Percentiles rank a stretch among this genome's conserved stretches.
Evolutionary conservation across 2,797 vertebrate genomes (phyloP).

Genomic region (Scomberomorus guttatus): DNA sequence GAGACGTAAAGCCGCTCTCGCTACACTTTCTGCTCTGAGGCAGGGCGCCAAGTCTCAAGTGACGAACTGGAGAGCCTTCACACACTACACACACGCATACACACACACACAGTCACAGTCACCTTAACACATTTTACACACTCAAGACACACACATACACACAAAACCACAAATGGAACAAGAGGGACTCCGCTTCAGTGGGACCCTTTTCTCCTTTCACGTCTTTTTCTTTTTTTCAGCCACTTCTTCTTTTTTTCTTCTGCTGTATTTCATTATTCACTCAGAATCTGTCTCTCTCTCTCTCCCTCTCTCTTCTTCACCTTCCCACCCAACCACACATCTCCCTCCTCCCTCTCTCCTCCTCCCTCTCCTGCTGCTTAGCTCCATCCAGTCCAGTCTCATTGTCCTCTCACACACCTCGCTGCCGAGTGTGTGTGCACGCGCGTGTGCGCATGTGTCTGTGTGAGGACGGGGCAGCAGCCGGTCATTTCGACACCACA

Average conservation of each 20-base stretch:
- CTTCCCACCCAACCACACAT: constrained; percentile 68
- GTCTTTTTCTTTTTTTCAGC: constrained; percentile 25
- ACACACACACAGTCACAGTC: not conserved
- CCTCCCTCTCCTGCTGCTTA: constrained; percentile 49
- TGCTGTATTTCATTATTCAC: constrained; percentile 63
- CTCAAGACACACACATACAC: constrained; percentile 16
- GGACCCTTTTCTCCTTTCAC: constrained; percentile 51
- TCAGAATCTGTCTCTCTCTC: constrained; percentile 30
- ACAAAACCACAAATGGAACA: constrained; percentile 36
- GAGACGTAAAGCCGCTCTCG: constrained; percentile 29
- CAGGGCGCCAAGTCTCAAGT: constrained; percentile 33
- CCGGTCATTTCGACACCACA: constrained; percentile 39
- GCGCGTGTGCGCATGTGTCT: constrained; percentile 45
- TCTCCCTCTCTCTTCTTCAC: constrained; percentile 53
- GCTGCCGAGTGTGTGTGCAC: constrained; percentile 24
- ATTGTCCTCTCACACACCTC: constrained; percentile 76
- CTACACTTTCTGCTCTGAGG: constrained; percentile 36
- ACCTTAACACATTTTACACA: constrained; percentile 37
- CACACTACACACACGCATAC: constrained; percentile 9
- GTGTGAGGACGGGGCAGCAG: constrained; percentile 51
- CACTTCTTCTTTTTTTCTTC: constrained; percentile 38
- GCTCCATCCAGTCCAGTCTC: constrained; percentile 73
- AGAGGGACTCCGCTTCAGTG: constrained; percentile 32
- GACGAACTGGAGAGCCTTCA: constrained; percentile 26
- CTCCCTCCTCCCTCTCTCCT: constrained; percentile 49